phyloP scores from a whole-genome alignment of 2,113 vertebrate genomes.

The Amphiprion percula region DNA sequence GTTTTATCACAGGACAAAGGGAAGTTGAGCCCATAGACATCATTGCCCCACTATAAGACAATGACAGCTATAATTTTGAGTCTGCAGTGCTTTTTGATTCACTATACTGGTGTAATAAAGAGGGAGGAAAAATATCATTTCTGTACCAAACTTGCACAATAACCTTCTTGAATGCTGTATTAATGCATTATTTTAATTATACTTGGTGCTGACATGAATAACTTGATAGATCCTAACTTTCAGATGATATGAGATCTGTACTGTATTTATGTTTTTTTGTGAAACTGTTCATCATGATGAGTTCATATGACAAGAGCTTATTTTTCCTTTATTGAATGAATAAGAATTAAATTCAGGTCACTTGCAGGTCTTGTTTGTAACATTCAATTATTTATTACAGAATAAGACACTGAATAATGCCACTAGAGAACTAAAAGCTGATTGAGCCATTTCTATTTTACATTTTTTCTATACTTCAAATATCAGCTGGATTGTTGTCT shows the following conservation, averaged over 20 bases:
- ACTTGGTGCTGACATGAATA: constrained; percentile 31
- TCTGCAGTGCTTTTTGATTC: constrained; percentile 2
- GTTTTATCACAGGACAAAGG: constrained; percentile 17
- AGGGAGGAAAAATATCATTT: background rate
- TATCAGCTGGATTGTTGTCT: constrained; percentile 19
- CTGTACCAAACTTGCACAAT: constrained; percentile 52
- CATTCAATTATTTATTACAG: constrained; percentile 52
- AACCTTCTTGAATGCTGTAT: constrained; percentile 52
- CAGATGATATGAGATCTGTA: constrained; percentile 36
- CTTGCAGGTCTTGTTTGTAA: constrained; percentile 32
- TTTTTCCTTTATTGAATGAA: background rate
- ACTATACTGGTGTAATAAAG: background rate
- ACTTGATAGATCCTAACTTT: constrained; percentile 21
- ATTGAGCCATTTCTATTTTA: constrained; percentile 51
- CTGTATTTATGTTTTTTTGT: constrained; percentile 62
- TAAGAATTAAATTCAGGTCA: constrained; percentile 12
- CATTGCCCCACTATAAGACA: constrained; percentile 9
- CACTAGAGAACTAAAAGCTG: constrained; percentile 52
- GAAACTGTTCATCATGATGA: constrained; percentile 31
- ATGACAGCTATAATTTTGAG: background rate
- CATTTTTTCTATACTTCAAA: constrained; percentile 7
- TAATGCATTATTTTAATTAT: constrained; percentile 32
- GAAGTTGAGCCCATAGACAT: background rate
- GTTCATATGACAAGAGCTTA: constrained; percentile 7
- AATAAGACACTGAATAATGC: constrained; percentile 41